These are phyloP conservation scores for Halictus quadricinctus DNA, from an alignment of 2,888 invertebrate genomes.

Conservation along the genomic window DNA sequence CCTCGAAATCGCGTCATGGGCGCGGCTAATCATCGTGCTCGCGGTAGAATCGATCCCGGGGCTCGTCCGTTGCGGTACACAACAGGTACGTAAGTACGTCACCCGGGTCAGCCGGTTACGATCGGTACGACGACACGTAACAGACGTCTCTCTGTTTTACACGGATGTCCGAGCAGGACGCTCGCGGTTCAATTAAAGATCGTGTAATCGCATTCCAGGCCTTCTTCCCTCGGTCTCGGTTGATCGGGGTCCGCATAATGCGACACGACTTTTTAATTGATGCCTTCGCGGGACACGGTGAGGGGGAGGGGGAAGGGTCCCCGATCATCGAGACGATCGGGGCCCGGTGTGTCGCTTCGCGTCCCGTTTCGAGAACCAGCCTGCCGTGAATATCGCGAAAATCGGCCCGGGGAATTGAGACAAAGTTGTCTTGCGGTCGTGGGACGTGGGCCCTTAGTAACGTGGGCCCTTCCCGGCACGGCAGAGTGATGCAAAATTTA, in stretches of 20 bases:
- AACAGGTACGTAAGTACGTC: slow-evolving; percentile 6
- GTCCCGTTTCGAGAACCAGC: slow-evolving; percentile 23
- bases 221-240: slow-evolving; percentile 7
- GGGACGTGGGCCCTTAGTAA: neutral
- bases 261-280: slow-evolving; percentile 62
- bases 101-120: neutral
- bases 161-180: slow-evolving; percentile 17
- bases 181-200: slow-evolving; percentile 54
- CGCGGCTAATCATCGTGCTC: neutral
- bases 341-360: slow-evolving; percentile 22
- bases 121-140: neutral
- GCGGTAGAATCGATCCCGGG: neutral
- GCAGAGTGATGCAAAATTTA: no score
- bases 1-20: neutral
- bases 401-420: neutral
- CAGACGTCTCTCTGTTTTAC: slow-evolving; percentile 18
- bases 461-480: neutral
- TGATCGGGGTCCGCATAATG: slow-evolving; percentile 45
- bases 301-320: neutral
- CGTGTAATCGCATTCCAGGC: slow-evolving; percentile 48
- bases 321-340: slow-evolving; percentile 33
- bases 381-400: slow-evolving; percentile 26
- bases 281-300: slow-evolving; percentile 9
- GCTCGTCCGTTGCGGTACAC: neutral
- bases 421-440: slow-evolving; percentile 4